phyloP scores from a whole-genome alignment of 2,113 vertebrate species.

The Scytalopus superciliaris region DNA sequence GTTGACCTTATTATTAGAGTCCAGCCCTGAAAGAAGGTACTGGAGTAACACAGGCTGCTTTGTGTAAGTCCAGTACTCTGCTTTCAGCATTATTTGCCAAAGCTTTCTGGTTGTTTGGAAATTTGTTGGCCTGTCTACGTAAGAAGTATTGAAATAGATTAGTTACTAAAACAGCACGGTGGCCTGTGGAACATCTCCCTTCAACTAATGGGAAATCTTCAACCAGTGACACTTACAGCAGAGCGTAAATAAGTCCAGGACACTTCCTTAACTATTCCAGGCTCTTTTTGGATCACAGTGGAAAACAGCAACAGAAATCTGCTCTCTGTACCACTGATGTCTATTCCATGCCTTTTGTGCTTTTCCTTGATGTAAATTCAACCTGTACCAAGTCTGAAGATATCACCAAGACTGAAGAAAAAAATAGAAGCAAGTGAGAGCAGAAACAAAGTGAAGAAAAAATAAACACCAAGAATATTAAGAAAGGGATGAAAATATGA shows the following conservation, averaged over 20 bases:
- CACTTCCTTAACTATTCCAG: background rate
- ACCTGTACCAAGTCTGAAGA: background rate
- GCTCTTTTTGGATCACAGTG: background rate
- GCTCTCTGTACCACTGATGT: background rate
- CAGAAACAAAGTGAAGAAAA: background rate
- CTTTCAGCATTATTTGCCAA: constrained; percentile 29
- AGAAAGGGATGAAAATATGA: background rate
- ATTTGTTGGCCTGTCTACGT: constrained; percentile 6
- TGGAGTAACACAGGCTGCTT: background rate
- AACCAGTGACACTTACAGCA: background rate
- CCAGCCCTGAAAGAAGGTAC: background rate
- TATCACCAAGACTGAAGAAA: background rate
- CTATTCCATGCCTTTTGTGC: constrained; percentile 1
- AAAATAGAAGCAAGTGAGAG: background rate
- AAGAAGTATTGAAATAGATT: constrained; percentile 32
- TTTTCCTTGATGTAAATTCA: constrained; percentile 26
- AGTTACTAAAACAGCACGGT: background rate
- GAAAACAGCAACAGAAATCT: background rate
- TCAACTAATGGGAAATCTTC: constrained; percentile 31
- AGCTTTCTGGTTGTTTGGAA: constrained; percentile 43
- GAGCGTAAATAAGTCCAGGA: background rate
- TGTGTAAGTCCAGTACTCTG: background rate
- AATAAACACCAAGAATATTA: background rate
- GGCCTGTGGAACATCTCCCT: constrained; percentile 48
- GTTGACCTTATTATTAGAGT: constrained; percentile 21